Base-by-base conservation (phyloP, 2,888 invertebrate species). In the Agrilus mali region DNA sequence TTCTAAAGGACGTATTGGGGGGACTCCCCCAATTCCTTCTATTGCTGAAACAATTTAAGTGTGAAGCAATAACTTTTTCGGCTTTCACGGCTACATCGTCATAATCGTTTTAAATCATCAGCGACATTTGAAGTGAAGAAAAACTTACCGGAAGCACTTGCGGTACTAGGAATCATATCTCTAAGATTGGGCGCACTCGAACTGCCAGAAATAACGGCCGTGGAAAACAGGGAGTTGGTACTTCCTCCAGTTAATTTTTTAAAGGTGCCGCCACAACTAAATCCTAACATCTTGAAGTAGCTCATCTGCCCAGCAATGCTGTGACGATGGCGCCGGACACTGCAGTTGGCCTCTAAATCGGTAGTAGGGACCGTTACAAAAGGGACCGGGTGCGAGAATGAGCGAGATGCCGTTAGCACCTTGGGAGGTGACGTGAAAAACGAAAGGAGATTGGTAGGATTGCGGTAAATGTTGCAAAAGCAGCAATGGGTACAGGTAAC, bases 221-320 rank as follows among this genome's bases (percentile, higher is more conserved):
- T 95, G 66, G 89, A 90, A 77, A 95, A 94, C 55, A 95, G 79
- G 49, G 88, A 87, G 66, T 85, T 88, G 53, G 85, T 77, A 54
- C 74, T 80, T 57, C 80, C 81, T 65, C 67, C 73, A 59, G 72
- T 70, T 54, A 77, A 69, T 65, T 78, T 79, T 71, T 79, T 79
- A 57, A 62, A 61, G 46, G 61, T 61, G 61, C 75, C 76, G 60
- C 75, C 77, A 62, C 76, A 74, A 61, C 76, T 80, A 70, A 86
- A 82, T 61, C 85, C 85, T 74, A 86, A 77, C 80, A 86, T 81
- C 80, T 86, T 86, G 78, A 84, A 85, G 79, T 86, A 86, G 79
- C 82, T 86, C 84, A 87, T 85, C 82, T 89, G 89, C 75, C 88
- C 88, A 74, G 87, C 86, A 78, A 90, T 86, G 79, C 89, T 89